A percentile compares a stretch with the other conserved stretches of the same genome.
Evolutionary conservation across 23 tunicate genomes (phyloP).

Genomic region (Clavelina lepadiformis): DNA sequence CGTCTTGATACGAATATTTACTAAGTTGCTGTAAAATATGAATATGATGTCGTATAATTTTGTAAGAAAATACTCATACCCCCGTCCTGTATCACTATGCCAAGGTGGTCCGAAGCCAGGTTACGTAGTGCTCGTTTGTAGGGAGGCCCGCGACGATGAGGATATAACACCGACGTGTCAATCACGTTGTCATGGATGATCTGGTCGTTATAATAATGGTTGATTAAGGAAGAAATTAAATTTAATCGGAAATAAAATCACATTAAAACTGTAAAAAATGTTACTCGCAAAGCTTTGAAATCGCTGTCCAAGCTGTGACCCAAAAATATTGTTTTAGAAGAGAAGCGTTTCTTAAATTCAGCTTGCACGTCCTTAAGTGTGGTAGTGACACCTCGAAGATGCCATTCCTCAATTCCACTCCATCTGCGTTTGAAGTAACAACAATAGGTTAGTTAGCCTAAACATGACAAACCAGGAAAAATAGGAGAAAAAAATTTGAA

Average conservation of each 20-base stretch:
- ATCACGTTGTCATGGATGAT: conserved; percentile 62
- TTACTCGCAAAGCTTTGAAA: conserved; percentile 22
- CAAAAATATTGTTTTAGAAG: conserved; percentile 16
- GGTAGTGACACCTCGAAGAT: conserved; percentile 14
- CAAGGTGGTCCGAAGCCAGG: conserved; percentile 59
- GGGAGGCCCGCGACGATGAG: conserved; percentile 85
- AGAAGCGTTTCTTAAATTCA: conserved; percentile 13
- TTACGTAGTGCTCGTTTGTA: conserved; percentile 84
- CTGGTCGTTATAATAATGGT: too few relatives aligned
- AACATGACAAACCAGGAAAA: not conserved
- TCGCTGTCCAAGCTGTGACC: conserved; percentile 47
- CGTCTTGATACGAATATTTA: too few relatives aligned
- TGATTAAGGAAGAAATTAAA: too few relatives aligned
- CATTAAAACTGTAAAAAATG: too few relatives aligned
- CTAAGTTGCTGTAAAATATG: too few relatives aligned
- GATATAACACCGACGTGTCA: conserved; percentile 82
- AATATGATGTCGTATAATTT: too few relatives aligned
- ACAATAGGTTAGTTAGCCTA: not conserved
- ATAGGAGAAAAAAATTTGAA: not conserved
- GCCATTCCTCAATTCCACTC: conserved; percentile 20
- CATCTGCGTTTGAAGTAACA: conserved; percentile 4
- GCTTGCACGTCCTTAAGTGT: conserved; percentile 28
- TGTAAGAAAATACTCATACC: too few relatives aligned
- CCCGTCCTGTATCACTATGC: conserved; percentile 62
- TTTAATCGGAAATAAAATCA: too few relatives aligned